These are phyloP conservation scores for Cryptoprocta ferox DNA, from an alignment of 2,797 vertebrate genomes.

Conservation along the genomic window DNA sequence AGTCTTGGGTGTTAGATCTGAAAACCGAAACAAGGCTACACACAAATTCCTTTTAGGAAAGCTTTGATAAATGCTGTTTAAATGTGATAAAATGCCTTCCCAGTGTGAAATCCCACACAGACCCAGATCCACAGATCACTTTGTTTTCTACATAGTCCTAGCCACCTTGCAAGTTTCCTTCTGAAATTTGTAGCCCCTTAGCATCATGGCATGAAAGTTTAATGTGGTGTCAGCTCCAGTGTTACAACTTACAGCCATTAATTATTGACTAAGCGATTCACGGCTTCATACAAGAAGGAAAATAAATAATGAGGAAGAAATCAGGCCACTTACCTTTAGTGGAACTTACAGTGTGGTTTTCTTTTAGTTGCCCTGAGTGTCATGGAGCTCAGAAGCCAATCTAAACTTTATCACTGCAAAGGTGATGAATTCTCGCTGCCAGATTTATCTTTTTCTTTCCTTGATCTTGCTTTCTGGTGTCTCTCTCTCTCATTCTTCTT, in stretches of 20 bases:
- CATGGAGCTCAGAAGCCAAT: not conserved
- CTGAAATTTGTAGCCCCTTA: conserved; percentile 5
- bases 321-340: not conserved
- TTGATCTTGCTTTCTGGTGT: not conserved
- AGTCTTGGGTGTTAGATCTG: not conserved
- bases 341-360: not conserved
- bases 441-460: not conserved
- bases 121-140: not conserved
- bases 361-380: not conserved
- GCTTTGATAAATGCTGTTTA: not conserved
- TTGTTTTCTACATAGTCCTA: not conserved
- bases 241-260: not conserved
- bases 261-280: not conserved
- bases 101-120: not conserved
- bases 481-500: too few species aligned
- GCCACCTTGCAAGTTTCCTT: not conserved
- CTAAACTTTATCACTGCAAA: not conserved
- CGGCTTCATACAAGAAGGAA: conserved; percentile 23
- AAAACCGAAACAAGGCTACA: not conserved
- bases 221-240: not conserved
- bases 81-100: not conserved
- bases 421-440: not conserved
- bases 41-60: not conserved
- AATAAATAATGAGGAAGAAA: conserved; percentile 1
- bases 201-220: not conserved